Evolutionary conservation across 2,797 vertebrate species (phyloP), one percentile per base, ranked within the genome.

Genomic region (Argya squamiceps): DNA sequence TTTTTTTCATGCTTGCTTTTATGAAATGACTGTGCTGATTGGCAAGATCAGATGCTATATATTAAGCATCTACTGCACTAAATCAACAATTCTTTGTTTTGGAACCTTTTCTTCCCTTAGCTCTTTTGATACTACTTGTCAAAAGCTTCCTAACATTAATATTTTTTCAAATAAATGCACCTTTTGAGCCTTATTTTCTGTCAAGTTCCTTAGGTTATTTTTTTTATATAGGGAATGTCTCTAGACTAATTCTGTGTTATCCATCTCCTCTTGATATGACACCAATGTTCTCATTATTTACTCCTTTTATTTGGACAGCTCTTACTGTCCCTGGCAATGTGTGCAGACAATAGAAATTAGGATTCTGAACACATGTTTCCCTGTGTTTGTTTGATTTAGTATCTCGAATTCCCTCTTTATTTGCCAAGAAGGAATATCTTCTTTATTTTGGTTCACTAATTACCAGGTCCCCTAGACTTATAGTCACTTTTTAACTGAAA

Each of bases 361-460:
- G 44, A 97, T 97, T 96, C 95, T 75, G 47, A 96, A 62, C 74
- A 92, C 29, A 32, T 1, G 69, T 88, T 84, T 70, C 90, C 73
- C 26, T 71, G 92, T 7, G 6, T 62, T 97, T 95, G 22, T 87
- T 96, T 94, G 49, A 93, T 79, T 91, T 97, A 93, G 70, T 47
- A 53, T 80, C 52, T 88, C 36, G 2, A 87, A 78, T 90, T 96
- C 60, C 55, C 93, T 83, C 69, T 15, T 21, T 92, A 81, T 95
- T 97, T 97, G 55, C 34, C 62, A 80, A 37, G 65, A 94, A 96
- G 10, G 30, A 95, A 88, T 81, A 88, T 67, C 9, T 95, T 43
- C 71, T 88, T 16, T 96, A 68, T 96, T 97, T 97, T 91, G 94
- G 62, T 63, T 91, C 63, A 65, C 82, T 98, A 98, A 98, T 98